Evolutionary conservation across 1,140 invertebrate genomes (phyloP).

Genomic region (Chironomus striatipennis): DNA sequence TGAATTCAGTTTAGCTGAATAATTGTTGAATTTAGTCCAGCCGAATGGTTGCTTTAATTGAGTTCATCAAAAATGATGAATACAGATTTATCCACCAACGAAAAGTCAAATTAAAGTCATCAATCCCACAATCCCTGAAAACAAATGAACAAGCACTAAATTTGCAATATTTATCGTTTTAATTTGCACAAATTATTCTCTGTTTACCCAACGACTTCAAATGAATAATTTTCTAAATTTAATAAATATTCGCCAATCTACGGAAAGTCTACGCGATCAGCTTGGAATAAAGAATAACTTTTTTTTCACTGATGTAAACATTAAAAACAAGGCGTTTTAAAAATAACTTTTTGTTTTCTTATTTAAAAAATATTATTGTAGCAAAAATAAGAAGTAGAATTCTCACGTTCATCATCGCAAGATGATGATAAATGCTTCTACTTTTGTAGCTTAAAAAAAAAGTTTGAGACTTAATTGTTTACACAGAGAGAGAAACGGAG

Average conservation of each 20-base stretch:
- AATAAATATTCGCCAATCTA: not conserved
- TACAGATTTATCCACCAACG: too few relatives aligned
- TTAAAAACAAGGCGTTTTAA: not conserved
- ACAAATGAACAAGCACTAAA: not conserved
- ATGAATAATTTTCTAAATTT: not conserved
- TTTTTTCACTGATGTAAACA: not conserved
- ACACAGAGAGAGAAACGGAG: not conserved
- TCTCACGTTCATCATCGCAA: conserved; percentile 15
- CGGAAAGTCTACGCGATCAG: not conserved
- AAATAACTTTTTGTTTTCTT: not conserved
- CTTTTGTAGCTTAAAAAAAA: not conserved
- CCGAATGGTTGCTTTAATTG: too few relatives aligned
- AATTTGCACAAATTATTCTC: not conserved
- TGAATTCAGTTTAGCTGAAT: too few relatives aligned
- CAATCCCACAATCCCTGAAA: too few relatives aligned
- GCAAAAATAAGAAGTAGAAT: not conserved
- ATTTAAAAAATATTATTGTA: too few relatives aligned
- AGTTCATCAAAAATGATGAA: too few relatives aligned
- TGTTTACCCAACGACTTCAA: too few relatives aligned
- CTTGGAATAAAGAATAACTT: not conserved
- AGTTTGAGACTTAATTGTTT: not conserved
- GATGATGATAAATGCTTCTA: not conserved
- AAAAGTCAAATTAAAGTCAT: too few relatives aligned
- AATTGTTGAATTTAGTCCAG: too few relatives aligned
- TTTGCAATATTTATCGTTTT: not conserved